Percentiles rank a stretch among this genome's conserved stretches.
Evolutionary conservation across 2,888 invertebrate genomes (phyloP).

Genomic region (Tetrapedia diversipes): DNA sequence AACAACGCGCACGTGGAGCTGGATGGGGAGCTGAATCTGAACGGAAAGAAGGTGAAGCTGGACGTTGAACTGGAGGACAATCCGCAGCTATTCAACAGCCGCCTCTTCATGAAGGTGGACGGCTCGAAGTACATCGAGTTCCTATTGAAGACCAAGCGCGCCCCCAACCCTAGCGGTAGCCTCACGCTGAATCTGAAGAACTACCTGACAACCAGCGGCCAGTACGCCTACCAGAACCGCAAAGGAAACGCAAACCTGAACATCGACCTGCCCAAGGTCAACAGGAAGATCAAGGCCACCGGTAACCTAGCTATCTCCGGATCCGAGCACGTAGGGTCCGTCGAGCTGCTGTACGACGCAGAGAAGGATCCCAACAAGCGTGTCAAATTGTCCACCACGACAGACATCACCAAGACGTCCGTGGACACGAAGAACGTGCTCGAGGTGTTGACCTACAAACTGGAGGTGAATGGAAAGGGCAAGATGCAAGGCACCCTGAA

Average conservation of each 20-base stretch:
- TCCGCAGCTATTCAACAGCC: conserved; percentile 83
- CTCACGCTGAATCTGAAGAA: conserved; percentile 87
- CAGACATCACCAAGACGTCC: conserved; percentile 83
- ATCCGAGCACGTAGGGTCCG: conserved; percentile 86
- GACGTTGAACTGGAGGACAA: conserved; percentile 84
- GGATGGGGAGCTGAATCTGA: conserved; percentile 85
- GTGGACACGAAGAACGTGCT: conserved; percentile 86
- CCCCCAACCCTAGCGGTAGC: conserved; percentile 82
- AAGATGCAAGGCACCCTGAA: conserved; percentile 81
- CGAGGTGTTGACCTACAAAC: conserved; percentile 83
- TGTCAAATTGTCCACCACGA: conserved; percentile 87
- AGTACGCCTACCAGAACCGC: conserved; percentile 86
- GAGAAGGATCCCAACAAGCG: conserved; percentile 89
- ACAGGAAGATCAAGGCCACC: conserved; percentile 80
- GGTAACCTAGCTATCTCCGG: conserved; percentile 86
- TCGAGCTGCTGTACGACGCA: conserved; percentile 88
- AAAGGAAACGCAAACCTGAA: conserved; percentile 86
- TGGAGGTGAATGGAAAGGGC: conserved; percentile 83
- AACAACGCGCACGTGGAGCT: conserved; percentile 83
- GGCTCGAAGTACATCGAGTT: conserved; percentile 84
- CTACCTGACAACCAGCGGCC: conserved; percentile 86
- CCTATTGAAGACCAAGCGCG: conserved; percentile 83
- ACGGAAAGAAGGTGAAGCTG: conserved; percentile 85
- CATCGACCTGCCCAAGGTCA: conserved; percentile 85
- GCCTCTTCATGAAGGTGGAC: conserved; percentile 84